phyloP scores from a whole-genome alignment of 2,797 vertebrate genomes.

The Sciurus carolinensis region DNA sequence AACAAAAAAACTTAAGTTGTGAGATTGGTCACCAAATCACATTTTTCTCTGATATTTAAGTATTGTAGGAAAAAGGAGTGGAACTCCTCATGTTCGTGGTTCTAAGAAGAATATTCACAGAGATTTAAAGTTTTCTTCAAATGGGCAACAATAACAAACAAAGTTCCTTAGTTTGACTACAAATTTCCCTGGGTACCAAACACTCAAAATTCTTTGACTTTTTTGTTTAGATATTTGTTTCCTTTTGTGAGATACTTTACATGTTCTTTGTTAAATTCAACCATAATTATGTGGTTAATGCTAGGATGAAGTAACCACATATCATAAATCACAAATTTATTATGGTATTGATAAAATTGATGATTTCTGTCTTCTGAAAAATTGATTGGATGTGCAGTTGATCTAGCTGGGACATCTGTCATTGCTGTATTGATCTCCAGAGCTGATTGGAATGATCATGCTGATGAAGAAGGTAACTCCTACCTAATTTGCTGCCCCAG shows the following conservation, averaged over 20 bases:
- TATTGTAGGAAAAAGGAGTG: neutral
- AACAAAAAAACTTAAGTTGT: neutral
- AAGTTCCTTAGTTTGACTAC: neutral
- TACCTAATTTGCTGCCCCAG: neutral
- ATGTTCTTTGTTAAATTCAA: neutral
- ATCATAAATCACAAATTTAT: neutral
- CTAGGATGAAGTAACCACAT: neutral
- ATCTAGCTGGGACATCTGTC: neutral
- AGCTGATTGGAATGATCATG: neutral
- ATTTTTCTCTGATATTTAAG: neutral
- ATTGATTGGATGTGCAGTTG: neutral
- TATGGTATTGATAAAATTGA: neutral
- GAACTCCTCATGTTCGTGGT: neutral
- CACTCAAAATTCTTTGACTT: neutral
- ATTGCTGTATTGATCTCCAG: neutral
- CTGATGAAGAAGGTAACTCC: neutral
- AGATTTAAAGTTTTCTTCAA: neutral
- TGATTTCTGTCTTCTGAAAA: too few species aligned
- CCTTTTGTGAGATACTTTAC: neutral
- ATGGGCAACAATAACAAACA: neutral
- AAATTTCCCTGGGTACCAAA: neutral
- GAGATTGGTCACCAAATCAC: neutral
- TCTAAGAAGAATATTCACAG: neutral
- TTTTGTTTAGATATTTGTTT: neutral
- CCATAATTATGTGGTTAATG: neutral